Evolutionary conservation across 2,797 vertebrate genomes (phyloP).

Genomic region (Muraenolepis orangiensis): DNA sequence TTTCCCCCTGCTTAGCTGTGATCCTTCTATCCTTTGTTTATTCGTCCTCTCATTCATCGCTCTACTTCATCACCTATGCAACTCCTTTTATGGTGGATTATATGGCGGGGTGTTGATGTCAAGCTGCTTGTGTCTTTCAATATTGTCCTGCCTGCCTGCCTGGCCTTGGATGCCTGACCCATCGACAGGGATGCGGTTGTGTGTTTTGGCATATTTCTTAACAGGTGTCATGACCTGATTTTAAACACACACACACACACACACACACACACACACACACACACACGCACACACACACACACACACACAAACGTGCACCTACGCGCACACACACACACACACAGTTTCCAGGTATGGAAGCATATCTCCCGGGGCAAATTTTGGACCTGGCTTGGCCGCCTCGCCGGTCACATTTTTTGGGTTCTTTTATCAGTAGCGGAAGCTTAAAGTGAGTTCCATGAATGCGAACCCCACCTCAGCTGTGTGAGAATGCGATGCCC

Average conservation of each 20-base stretch:
- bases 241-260: constrained; percentile 22
- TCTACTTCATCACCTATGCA: neutral
- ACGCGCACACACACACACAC: constrained; percentile 19
- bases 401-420: neutral
- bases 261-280: constrained; percentile 19
- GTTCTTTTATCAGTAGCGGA: constrained; percentile 29
- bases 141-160: neutral
- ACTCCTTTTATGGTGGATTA: too few species aligned
- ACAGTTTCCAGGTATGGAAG: constrained; percentile 32
- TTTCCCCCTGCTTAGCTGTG: too few species aligned
- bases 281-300: constrained; percentile 21
- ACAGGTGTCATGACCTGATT: constrained; percentile 21
- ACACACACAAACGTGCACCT: constrained; percentile 19
- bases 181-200: neutral
- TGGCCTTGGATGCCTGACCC: neutral
- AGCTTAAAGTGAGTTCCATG: constrained; percentile 34
- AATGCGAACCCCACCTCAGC: constrained; percentile 12
- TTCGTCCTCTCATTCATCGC: neutral
- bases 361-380: constrained; percentile 30
- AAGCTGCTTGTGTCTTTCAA: neutral
- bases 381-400: constrained; percentile 4
- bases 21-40: too few species aligned
- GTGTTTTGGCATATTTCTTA: constrained; percentile 9
- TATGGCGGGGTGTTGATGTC: too few species aligned
- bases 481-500: constrained; percentile 35